Base-by-base conservation (phyloP, 2,113 vertebrate species). In the Corydoras maculifer region DNA sequence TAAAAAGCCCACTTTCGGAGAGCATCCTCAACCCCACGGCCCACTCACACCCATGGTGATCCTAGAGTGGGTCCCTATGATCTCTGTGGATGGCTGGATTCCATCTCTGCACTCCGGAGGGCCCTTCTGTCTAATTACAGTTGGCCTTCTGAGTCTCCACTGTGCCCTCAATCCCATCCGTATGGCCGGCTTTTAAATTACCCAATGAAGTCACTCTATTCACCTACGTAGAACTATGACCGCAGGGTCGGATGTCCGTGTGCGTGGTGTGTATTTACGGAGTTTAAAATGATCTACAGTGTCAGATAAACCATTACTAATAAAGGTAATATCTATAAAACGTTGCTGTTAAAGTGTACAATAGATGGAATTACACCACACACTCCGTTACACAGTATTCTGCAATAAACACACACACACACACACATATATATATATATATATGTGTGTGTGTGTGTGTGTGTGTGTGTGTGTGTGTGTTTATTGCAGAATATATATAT, bases 111-210 rank as follows among this genome's bases (percentile, higher is more conserved):
- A 82, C 84, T 86, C 81, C 79, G 78, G 83, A 86, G 82, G 83
- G 82, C 81, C 77, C 86, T 88, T 84, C 83, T 82, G 84, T 85
- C 81, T 86, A 88, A 89, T 88, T 83, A 85, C 80, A 54, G 76
- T 69, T 83, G 85, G 79, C 82, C 86, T 86, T 77, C 75, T 32
- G 77, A 79, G 80, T 78, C 79, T 85, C 79, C 76, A 77, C 81
- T 74, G 61, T 84, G 84, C 77, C 84, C 85, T 79, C 81, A 86
- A 82, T 87, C 82, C 80, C 80, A 85, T 87, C 78, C 63, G 58
- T 80, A 83, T 84, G 77, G 81, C 75, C 76, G 51, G 73, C 77
- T 87, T 83, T 86, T 87, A 87, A 87, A 89, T 88, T 84, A 90
- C 87, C 82, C 83, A 69, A 55, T 51, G 77, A 84, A 84, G 82